Percentiles rank a stretch among this genome's conserved stretches.
phyloP scores from a whole-genome alignment of 92 coral and sea anemone species.

The Bergia puertoricense region DNA sequence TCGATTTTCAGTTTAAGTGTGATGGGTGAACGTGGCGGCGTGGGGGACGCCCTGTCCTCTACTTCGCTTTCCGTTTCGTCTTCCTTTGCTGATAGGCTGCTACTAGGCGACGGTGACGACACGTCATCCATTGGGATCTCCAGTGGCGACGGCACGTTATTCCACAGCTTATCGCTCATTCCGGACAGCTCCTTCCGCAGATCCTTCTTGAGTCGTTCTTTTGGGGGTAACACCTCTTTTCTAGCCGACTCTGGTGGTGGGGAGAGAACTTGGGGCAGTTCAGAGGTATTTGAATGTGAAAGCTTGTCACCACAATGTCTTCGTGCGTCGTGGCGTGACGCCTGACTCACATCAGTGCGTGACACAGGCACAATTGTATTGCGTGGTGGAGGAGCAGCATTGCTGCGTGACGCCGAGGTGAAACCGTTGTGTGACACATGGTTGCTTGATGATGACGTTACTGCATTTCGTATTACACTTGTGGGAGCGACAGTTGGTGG shows the following conservation, averaged over 20 bases:
- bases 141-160: conserved; percentile 12
- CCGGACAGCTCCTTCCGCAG: conserved; percentile 12
- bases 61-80: conserved; percentile 18
- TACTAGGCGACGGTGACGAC: conserved; percentile 28
- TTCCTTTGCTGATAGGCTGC: conserved; percentile 27
- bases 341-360: conserved; percentile 6
- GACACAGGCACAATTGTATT: background rate
- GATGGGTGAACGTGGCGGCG: conserved; percentile 29
- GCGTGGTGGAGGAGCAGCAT: background rate
- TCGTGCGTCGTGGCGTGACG: background rate
- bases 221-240: conserved; percentile 33
- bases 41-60: conserved; percentile 3
- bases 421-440: conserved; percentile 2
- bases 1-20: conserved; percentile 30
- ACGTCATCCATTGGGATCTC: conserved; percentile 23
- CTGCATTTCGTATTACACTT: conserved; percentile 28
- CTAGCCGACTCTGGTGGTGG: background rate
- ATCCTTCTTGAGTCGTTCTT: conserved; percentile 35
- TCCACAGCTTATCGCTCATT: conserved; percentile 22
- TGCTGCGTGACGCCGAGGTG: background rate
- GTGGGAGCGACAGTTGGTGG: conserved; percentile 21
- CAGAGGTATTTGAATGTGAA: background rate
- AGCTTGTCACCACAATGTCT: background rate
- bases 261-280: conserved; percentile 7
- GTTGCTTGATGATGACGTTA: conserved; percentile 1